Percentiles rank a stretch among this genome's conserved stretches.
These are phyloP conservation scores for Oceanodroma tethys DNA, from an alignment of 2,113 vertebrate genomes.

Conservation along the genomic window DNA sequence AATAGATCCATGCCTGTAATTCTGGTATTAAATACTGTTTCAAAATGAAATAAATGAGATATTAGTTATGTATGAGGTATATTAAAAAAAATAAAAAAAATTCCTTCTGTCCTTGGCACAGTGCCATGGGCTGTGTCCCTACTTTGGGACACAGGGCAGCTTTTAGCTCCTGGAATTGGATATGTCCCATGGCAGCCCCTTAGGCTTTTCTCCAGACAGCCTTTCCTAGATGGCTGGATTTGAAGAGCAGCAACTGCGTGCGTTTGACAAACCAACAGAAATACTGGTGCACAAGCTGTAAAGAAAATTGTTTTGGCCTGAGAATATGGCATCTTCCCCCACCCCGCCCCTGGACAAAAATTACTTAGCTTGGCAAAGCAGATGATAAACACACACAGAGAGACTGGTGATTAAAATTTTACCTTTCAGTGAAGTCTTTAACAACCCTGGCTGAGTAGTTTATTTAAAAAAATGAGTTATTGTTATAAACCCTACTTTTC, in stretches of 20 bases:
- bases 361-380: constrained; percentile 18
- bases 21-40: neutral
- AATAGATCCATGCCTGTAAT: neutral
- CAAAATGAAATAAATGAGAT: neutral
- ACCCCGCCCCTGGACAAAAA: neutral
- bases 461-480: neutral
- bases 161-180: neutral
- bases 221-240: neutral
- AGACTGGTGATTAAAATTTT: constrained; percentile 16
- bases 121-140: neutral
- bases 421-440: constrained; percentile 10
- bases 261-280: constrained; percentile 25
- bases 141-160: accelerated
- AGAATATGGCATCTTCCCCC: constrained; percentile 5
- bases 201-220: neutral
- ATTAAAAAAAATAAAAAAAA: neutral
- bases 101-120: neutral
- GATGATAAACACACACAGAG: neutral
- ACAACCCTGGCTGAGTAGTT: neutral
- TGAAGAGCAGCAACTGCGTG: neutral
- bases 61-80: neutral
- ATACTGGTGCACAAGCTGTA: neutral
- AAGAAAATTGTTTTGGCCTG: neutral
- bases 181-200: neutral
- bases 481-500: neutral